Percentiles rank a stretch among this genome's conserved stretches.
Evolutionary conservation across 37 sponge, comb jelly and placozoan genomes (phyloP).

Genomic region (Haliclona indistincta): DNA sequence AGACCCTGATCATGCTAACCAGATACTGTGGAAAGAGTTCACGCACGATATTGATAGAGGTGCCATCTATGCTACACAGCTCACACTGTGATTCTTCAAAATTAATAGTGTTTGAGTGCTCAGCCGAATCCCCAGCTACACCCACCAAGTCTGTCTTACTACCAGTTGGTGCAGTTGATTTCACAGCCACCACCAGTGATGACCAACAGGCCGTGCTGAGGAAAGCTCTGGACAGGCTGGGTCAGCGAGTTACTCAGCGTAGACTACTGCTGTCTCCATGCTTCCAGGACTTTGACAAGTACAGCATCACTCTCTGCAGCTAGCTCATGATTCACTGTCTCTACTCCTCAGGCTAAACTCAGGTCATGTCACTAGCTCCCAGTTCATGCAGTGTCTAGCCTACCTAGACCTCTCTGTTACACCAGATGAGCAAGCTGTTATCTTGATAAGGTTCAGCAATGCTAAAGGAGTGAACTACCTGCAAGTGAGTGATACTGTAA

Average conservation of each 20-base stretch:
- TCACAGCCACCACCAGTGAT: slow-evolving; percentile 23
- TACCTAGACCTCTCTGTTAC: slow-evolving; percentile 45
- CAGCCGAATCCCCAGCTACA: too few species aligned
- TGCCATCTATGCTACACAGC: neutral
- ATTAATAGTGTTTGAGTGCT: neutral
- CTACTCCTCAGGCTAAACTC: slow-evolving; percentile 30
- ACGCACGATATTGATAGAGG: slow-evolving; percentile 69
- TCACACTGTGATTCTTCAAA: neutral
- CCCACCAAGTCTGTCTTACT: neutral
- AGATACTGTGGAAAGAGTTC: slow-evolving; percentile 76
- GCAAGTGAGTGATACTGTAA: too few species aligned
- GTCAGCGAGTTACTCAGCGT: slow-evolving; percentile 66
- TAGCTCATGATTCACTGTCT: slow-evolving; percentile 19
- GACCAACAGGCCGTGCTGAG: slow-evolving; percentile 39
- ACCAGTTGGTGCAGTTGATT: slow-evolving; percentile 42
- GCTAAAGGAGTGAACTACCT: slow-evolving; percentile 82
- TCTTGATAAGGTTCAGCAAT: slow-evolving; percentile 59
- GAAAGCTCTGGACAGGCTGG: slow-evolving; percentile 61
- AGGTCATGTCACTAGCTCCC: slow-evolving; percentile 40
- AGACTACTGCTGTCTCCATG: slow-evolving; percentile 79
- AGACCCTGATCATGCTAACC: slow-evolving; percentile 50
- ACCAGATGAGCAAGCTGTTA: slow-evolving; percentile 30
- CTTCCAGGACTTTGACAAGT: slow-evolving; percentile 95
- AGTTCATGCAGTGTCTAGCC: slow-evolving; percentile 75
- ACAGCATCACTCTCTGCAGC: slow-evolving; percentile 21